Conservation (phyloP, 2,888 invertebrate genomes). For the Oscheius myriophilus region DNA sequence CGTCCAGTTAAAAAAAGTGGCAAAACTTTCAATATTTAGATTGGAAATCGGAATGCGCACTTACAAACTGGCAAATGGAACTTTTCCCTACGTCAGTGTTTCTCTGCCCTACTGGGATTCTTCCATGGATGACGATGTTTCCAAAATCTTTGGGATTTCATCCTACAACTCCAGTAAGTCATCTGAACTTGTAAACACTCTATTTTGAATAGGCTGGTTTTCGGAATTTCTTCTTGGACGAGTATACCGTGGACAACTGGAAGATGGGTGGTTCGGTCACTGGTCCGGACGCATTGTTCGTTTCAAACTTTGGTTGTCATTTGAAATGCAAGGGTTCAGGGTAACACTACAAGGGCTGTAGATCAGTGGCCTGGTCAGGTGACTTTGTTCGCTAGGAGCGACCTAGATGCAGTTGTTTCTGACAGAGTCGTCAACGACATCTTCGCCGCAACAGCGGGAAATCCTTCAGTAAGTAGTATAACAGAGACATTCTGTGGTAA, state of each 20-base stretch:
- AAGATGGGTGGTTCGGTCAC: slow-evolving; percentile 23
- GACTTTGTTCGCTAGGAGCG: slow-evolving; percentile 2
- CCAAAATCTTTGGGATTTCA: background rate
- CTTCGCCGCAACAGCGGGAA: slow-evolving; percentile 19
- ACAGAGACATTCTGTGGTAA: too few relatives aligned
- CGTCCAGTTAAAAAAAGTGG: too few relatives aligned
- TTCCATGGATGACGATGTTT: slow-evolving; percentile 16
- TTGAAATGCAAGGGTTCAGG: background rate
- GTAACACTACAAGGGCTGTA: background rate
- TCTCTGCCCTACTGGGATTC: slow-evolving; percentile 27
- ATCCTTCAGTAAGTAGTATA: background rate
- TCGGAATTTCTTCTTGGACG: slow-evolving; percentile 18
- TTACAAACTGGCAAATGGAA: slow-evolving; percentile 7
- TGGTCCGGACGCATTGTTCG: slow-evolving; percentile 19
- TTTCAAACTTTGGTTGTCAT: background rate
- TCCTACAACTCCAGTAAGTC: slow-evolving; percentile 10
- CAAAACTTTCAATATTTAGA: too few relatives aligned
- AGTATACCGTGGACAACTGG: slow-evolving; percentile 5
- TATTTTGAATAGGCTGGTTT: slow-evolving; percentile 20
- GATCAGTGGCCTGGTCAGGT: slow-evolving; percentile 17
- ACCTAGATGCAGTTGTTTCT: slow-evolving; percentile 6
- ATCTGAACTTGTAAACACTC: too few relatives aligned
- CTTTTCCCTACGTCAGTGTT: slow-evolving; percentile 14
- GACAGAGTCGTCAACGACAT: slow-evolving; percentile 8
- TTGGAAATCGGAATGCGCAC: slow-evolving; percentile 30